These are phyloP conservation scores for Motacilla alba DNA, from an alignment of 2,113 vertebrate species.

Conservation along the genomic window DNA sequence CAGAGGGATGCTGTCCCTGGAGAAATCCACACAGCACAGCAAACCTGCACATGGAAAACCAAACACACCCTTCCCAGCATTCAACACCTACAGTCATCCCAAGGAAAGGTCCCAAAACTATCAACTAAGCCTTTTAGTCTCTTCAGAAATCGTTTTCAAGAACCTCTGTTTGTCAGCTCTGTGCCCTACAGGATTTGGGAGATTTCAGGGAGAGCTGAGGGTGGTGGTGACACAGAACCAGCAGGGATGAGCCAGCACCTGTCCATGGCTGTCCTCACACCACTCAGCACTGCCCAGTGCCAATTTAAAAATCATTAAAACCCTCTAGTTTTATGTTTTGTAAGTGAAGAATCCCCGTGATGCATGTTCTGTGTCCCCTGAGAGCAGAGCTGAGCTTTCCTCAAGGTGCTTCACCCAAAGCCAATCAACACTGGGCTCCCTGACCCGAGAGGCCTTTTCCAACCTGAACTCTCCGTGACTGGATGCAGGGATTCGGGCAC, in stretches of 20 bases:
- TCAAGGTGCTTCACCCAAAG: not conserved
- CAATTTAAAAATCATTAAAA: rapidly evolving
- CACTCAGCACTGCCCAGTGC: not conserved
- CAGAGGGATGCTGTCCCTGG: not conserved
- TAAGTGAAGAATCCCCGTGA: rapidly evolving
- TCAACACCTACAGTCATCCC: not conserved
- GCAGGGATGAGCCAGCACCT: not conserved
- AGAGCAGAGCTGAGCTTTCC: not conserved
- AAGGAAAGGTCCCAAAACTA: not conserved
- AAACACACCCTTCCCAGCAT: rapidly evolving
- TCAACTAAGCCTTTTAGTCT: not conserved
- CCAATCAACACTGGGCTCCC: rapidly evolving
- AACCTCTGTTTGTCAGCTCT: not conserved
- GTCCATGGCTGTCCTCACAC: not conserved
- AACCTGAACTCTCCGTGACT: rapidly evolving
- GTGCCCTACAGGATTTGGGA: not conserved
- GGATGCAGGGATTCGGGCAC: not conserved
- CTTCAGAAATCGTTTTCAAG: not conserved
- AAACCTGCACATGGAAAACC: not conserved
- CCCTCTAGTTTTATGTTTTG: not conserved
- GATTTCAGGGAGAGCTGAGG: not conserved
- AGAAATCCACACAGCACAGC: not conserved
- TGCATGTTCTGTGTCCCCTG: not conserved
- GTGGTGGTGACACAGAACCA: not conserved
- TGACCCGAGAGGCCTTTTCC: not conserved